A percentile compares a stretch with the other conserved stretches of the same genome.
phyloP scores from a whole-genome alignment of 2,113 vertebrate species.

The Todiramphus chloris region DNA sequence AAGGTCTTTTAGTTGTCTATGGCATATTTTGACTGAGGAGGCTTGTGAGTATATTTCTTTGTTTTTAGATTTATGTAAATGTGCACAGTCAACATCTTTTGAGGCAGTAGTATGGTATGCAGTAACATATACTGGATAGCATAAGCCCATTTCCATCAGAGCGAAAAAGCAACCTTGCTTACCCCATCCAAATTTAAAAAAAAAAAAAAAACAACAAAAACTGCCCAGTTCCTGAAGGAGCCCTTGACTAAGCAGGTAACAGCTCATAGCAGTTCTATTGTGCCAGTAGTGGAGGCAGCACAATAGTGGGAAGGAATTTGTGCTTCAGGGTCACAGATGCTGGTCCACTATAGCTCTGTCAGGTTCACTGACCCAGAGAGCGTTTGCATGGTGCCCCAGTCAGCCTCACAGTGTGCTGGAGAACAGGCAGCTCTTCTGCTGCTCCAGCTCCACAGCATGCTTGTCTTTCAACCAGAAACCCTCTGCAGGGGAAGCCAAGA shows the following conservation, averaged over 20 bases:
- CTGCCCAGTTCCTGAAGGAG: neutral
- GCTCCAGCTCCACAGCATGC: neutral
- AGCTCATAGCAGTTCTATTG: fast-evolving
- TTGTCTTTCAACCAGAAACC: neutral
- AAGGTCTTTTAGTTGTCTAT: slow-evolving; percentile 76
- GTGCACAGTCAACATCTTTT: slow-evolving; percentile 40
- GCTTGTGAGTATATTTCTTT: slow-evolving; percentile 66
- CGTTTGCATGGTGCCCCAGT: neutral
- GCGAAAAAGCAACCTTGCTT: neutral
- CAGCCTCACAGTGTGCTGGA: fast-evolving
- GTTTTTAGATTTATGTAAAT: slow-evolving; percentile 68
- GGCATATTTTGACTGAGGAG: slow-evolving; percentile 83
- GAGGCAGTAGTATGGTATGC: slow-evolving; percentile 15
- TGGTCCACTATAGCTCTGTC: fast-evolving
- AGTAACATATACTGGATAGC: neutral
- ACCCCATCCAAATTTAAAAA: neutral
- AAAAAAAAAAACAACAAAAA: neutral
- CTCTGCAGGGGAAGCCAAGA: neutral
- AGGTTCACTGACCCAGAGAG: neutral
- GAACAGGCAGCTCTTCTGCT: neutral
- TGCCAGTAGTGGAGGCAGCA: fast-evolving
- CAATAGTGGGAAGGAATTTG: fast-evolving
- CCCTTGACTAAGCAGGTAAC: neutral
- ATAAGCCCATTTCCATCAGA: neutral
- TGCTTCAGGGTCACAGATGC: neutral